Base-by-base conservation (phyloP, 2,888 invertebrate genomes). In the Nymphalis c-album region DNA sequence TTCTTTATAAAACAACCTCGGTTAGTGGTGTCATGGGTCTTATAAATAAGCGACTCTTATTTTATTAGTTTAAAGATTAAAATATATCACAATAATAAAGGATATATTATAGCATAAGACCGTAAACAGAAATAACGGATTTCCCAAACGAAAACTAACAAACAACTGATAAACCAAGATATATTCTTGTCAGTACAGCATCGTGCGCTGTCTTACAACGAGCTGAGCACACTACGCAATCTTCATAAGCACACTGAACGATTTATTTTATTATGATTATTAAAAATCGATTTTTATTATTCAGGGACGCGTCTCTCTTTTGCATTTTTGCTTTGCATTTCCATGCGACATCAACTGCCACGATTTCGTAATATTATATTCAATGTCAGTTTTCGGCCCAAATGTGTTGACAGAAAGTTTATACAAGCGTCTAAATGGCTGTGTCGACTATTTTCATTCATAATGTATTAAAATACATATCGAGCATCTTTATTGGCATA, bases 81-180 rank as follows among this genome's bases (percentile, higher is more conserved):
- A 77, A 69, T 75, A 71, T 84, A 85, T 83, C 76, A 83, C 80
- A 77, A 80, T 81, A 83, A 85, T 85, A 83, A 81, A 82, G 83
- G 82, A 82, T 85, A 80, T 78, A 63, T 40, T 40, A 40, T 76
- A 20, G 58, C 63, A 76, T 75, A 76, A 75, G 72, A 80, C 74
- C 70, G 80, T 79, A 82, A 85, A 88, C 79, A 71, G 80, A 77
- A 57, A 77, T 77, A 77, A 79, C 79, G 88, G 90, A 82, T 86
- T 90, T 90, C 82, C 90, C 90, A 84, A 83, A 85, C 82, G 81
- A 79, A 71, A 70, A 79, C 74, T 73, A 75, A 83, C 78, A 88
- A 88, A 87, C 85, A 88, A 76, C 71, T 71, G 75, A 75, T 76
- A 74, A 58, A 62, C 16, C 20, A 63, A 48, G 64, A 55, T 60